Evolutionary conservation across 2,888 invertebrate genomes (phyloP).

Genomic region (Spisula solida): DNA sequence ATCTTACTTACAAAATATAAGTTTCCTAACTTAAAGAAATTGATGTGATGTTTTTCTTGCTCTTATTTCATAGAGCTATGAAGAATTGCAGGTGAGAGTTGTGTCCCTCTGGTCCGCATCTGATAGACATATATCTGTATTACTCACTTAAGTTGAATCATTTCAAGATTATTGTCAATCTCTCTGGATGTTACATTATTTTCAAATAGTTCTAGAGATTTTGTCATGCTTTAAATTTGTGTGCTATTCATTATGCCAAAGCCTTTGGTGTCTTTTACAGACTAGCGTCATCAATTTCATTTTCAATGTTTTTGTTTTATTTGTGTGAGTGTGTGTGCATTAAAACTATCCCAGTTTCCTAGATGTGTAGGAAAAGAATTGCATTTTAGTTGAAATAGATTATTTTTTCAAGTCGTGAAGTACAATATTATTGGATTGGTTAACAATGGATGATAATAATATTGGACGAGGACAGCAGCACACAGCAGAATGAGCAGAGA

Average conservation of each 20-base stretch:
- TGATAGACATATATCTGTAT: not conserved
- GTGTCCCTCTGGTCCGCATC: constrained; percentile 47
- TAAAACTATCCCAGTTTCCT: not conserved
- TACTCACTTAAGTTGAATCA: constrained; percentile 24
- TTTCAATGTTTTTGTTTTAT: not conserved
- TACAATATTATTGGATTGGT: too few relatives aligned
- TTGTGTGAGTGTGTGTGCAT: not conserved
- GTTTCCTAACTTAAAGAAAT: not conserved
- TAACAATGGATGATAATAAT: too few relatives aligned
- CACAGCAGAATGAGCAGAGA: too few relatives aligned
- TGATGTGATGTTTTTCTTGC: constrained; percentile 59
- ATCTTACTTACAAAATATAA: too few relatives aligned
- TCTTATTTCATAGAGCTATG: constrained; percentile 52
- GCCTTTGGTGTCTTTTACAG: not conserved
- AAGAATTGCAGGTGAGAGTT: constrained; percentile 69
- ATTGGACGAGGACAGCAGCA: too few relatives aligned
- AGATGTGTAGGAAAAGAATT: not conserved
- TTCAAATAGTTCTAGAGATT: not conserved
- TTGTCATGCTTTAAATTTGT: not conserved
- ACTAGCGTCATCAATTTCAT: too few relatives aligned
- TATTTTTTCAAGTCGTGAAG: too few relatives aligned
- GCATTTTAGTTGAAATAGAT: too few relatives aligned
- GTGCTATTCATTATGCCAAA: not conserved
- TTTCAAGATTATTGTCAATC: not conserved
- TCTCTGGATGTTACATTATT: not conserved